Base-by-base conservation (phyloP, 30 jellyfish, hydroid and myxozoan species). In the Morbakka virulenta region DNA sequence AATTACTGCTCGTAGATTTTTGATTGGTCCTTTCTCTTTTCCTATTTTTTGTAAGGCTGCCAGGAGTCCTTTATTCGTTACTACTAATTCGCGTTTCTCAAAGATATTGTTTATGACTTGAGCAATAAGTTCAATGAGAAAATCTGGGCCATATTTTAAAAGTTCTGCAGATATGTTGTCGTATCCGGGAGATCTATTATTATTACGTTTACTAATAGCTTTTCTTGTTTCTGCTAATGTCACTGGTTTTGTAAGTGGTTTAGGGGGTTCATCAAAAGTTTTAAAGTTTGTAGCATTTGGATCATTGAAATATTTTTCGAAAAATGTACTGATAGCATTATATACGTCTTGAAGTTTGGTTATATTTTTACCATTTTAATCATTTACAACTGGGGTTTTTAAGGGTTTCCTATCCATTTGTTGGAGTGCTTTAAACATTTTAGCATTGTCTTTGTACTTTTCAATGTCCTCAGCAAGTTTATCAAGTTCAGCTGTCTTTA, bases 11-110 rank as follows among this genome's bases (percentile, higher is more conserved):
- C 49, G 76, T 31, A 66, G 69, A 57, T 78, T 78, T 65, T 74
- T 32, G 76, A 78, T n/a, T 63, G 83, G 84, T 20, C 90, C 85
- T 79, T 66, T 67, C 67, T 74, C 47, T 64, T 66, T 79, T 47
- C 24, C 35, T 64, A 67, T 64, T 48, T 79, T 65, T 23, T 24
- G 83, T 49, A 79, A 3, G 24, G 83, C 62, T 22, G 67, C 34
- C 12, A 52, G 79, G 9, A 52, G 21, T 53, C 52, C 52, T 52
- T 62, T 31, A 1, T 80, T 64, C 26, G 62, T 17, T 9, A 51
- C 80, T 4, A 74, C 29, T 1, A 51, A 64, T 51, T 3, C 41
- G 12, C 57, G 21, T 25, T 72, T 28, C 20, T 48, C 67, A 35
- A 35, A 69, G 2, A 28, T 9, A 1, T 21, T n/a, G 41, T 67